Percentiles rank a stretch among this genome's conserved stretches.
Conservation (phyloP, 2,797 vertebrate genomes). For the Pipistrellus nathusii region DNA sequence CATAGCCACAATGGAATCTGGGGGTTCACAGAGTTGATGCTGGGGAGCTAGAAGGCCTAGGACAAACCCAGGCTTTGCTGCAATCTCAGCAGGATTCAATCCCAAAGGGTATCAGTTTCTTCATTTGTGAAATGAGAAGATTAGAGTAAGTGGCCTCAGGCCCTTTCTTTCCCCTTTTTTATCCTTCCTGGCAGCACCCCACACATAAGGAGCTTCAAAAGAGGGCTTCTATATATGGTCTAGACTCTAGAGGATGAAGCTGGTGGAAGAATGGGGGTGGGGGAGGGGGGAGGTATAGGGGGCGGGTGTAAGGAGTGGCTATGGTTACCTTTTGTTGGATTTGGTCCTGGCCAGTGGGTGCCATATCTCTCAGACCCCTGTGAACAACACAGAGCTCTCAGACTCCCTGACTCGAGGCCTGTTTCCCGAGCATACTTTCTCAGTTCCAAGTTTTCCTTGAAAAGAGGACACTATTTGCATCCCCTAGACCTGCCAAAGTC, state of each 20-base stretch:
- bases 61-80: not conserved
- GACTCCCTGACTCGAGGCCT: not conserved
- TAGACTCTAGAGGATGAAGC: not conserved
- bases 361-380: not conserved
- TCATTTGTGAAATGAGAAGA: conserved; percentile 17
- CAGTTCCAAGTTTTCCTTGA: not conserved
- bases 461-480: not conserved
- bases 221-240: no score
- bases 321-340: conserved; percentile 40
- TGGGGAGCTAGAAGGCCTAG: not conserved
- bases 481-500: not conserved
- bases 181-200: no score
- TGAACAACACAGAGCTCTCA: conserved; percentile 48
- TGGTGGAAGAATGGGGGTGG: not conserved
- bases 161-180: not conserved
- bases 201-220: not conserved
- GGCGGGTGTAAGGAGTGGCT: not conserved
- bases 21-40: not conserved
- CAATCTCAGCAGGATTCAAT: not conserved
- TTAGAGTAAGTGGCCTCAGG: not conserved
- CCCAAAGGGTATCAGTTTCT: not conserved
- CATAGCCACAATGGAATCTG: not conserved
- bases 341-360: not conserved
- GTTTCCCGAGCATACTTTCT: not conserved
- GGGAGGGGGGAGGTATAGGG: rapidly evolving